Evolutionary conservation across 2,113 vertebrate species (phyloP).

Genomic region (Corvus cornix): DNA sequence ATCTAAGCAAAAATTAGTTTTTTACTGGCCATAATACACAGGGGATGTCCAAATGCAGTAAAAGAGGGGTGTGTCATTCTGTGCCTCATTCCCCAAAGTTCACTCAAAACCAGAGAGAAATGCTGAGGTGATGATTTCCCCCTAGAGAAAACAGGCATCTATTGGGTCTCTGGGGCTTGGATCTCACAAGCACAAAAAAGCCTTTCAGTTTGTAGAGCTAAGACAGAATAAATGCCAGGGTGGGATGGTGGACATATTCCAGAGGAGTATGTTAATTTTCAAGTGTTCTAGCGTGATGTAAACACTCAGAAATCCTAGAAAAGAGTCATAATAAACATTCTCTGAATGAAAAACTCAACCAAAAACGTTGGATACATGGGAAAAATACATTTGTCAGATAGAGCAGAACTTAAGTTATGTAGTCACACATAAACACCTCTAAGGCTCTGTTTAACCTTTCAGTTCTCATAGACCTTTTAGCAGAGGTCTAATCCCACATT

Average conservation of each 20-base stretch:
- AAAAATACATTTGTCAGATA: neutral
- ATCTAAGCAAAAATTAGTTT: neutral
- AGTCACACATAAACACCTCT: constrained; percentile 23
- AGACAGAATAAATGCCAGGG: neutral
- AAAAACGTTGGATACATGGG: neutral
- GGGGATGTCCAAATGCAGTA: neutral
- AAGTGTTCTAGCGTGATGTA: neutral
- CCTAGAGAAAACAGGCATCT: neutral
- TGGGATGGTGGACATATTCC: neutral
- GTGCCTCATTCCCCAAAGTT: neutral
- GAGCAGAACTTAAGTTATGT: neutral
- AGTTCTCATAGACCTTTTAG: neutral
- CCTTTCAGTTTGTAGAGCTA: neutral
- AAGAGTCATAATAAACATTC: neutral
- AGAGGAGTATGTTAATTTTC: constrained; percentile 28
- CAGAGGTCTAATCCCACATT: constrained; percentile 34
- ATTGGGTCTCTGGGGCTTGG: neutral
- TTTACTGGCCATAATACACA: neutral
- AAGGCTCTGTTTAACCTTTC: constrained; percentile 29
- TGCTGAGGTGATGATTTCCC: neutral
- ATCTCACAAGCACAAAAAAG: neutral
- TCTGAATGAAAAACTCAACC: neutral
- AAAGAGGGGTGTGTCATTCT: neutral
- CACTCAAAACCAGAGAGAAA: neutral
- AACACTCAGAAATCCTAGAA: constrained; percentile 9